phyloP scores from a whole-genome alignment of 2,797 vertebrate species.

The Apogon talboti region DNA sequence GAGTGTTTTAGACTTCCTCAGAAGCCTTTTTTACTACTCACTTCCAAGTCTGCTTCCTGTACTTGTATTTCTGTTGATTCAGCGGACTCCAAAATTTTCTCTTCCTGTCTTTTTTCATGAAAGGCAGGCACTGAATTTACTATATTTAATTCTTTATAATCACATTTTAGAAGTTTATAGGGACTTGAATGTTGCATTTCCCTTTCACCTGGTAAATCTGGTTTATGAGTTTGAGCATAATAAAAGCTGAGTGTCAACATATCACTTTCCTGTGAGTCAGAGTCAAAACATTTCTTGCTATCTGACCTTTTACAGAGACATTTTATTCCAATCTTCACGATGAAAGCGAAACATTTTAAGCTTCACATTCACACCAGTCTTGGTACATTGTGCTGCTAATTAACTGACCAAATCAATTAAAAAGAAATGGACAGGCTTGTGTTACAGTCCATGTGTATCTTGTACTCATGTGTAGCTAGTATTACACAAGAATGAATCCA shows the following conservation, averaged over 20 bases:
- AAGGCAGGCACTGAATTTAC: conserved; percentile 6
- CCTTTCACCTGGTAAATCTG: background rate
- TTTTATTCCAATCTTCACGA: too few relatives aligned
- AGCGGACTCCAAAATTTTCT: conserved; percentile 43
- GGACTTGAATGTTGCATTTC: conserved; percentile 18
- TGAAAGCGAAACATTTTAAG: conserved; percentile 5
- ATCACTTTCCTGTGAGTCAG: conserved; percentile 21
- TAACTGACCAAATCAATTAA: conserved; percentile 63
- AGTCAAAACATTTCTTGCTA: conserved; percentile 19
- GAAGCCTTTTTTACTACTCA: conserved; percentile 13
- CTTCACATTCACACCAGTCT: conserved; percentile 6
- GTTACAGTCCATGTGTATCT: conserved; percentile 47
- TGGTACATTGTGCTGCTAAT: conserved; percentile 26
- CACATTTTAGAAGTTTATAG: background rate
- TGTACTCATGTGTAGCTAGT: conserved; percentile 49
- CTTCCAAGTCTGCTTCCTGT: conserved; percentile 39
- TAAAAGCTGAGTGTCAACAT: background rate
- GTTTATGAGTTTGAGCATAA: background rate
- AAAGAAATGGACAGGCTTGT: conserved; percentile 60
- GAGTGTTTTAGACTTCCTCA: conserved; percentile 23
- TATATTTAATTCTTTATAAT: conserved; percentile 1
- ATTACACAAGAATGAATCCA: conserved; percentile 60
- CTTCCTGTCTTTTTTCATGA: conserved; percentile 35
- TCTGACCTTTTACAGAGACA: background rate
- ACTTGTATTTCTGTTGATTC: conserved; percentile 48